Percentiles rank a stretch among this genome's conserved stretches.
Conservation (phyloP, 2,113 vertebrate genomes). For the Salvelinus namaycush region DNA sequence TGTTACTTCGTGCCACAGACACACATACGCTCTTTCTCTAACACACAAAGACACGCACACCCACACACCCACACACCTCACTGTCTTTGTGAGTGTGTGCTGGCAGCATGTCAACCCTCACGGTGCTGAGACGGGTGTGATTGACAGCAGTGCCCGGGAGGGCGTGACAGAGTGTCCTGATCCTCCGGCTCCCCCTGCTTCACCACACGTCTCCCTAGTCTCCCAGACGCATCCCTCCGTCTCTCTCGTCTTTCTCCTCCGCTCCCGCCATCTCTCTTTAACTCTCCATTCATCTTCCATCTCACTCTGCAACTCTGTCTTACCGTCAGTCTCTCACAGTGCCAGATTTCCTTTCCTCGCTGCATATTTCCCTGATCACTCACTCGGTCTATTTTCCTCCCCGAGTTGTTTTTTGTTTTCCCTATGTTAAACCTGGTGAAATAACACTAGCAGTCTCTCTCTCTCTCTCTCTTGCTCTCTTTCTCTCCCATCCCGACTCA, state of each 20-base stretch:
- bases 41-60: too few species aligned
- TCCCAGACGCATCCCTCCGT: slow-evolving; percentile 22
- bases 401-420: too few species aligned
- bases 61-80: too few species aligned
- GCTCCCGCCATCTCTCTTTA: slow-evolving; percentile 36
- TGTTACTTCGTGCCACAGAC: too few species aligned
- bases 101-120: slow-evolving; percentile 6
- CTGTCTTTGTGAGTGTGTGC: neutral
- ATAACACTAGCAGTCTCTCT: too few species aligned
- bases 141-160: slow-evolving; percentile 47
- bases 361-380: neutral
- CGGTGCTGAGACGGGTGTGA: slow-evolving; percentile 26
- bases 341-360: neutral
- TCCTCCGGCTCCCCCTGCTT: slow-evolving; percentile 41
- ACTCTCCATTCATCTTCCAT: slow-evolving; percentile 39
- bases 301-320: slow-evolving; percentile 40
- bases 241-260: neutral
- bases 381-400: too few species aligned
- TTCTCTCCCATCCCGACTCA: too few species aligned
- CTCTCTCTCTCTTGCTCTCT: too few species aligned
- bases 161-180: slow-evolving; percentile 55
- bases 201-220: slow-evolving; percentile 4
- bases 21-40: too few species aligned
- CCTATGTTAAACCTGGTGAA: too few species aligned
- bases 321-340: neutral